Evolutionary conservation across 1,140 invertebrate genomes (phyloP).

Genomic region (Ditylenchus dipsaci): DNA sequence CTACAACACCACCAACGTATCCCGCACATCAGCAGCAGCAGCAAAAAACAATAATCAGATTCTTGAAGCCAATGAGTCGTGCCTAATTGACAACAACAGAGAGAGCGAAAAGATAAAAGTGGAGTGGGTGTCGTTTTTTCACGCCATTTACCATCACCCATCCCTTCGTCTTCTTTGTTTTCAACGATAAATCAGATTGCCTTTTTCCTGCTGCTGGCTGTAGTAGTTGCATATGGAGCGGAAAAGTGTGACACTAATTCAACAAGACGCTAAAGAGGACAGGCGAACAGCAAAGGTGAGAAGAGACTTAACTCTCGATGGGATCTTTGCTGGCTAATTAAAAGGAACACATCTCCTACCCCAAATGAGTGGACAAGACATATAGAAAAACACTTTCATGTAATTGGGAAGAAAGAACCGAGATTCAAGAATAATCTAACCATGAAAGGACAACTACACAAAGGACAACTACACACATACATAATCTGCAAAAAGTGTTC

Average conservation of each 20-base stretch:
- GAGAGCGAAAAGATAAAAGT: too few species aligned
- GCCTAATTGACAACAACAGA: neutral
- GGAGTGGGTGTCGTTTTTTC: neutral
- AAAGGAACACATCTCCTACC: neutral
- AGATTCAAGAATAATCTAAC: too few species aligned
- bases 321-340: neutral
- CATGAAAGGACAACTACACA: too few species aligned
- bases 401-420: too few species aligned
- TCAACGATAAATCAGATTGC: neutral
- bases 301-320: neutral
- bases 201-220: neutral
- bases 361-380: too few species aligned
- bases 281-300: neutral
- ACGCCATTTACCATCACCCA: neutral
- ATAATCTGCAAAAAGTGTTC: too few species aligned
- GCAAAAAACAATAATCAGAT: too few species aligned
- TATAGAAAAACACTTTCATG: too few species aligned
- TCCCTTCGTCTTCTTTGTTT: neutral
- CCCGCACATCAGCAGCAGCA: neutral
- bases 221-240: constrained; percentile 2
- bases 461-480: too few species aligned
- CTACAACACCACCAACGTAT: neutral
- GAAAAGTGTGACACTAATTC: constrained; percentile 5
- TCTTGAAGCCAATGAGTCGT: neutral
- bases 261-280: neutral